Evolutionary conservation across 2,888 invertebrate species (phyloP), one percentile per base, ranked within the genome.

Genomic region (Chromoteleia sp.): DNA sequence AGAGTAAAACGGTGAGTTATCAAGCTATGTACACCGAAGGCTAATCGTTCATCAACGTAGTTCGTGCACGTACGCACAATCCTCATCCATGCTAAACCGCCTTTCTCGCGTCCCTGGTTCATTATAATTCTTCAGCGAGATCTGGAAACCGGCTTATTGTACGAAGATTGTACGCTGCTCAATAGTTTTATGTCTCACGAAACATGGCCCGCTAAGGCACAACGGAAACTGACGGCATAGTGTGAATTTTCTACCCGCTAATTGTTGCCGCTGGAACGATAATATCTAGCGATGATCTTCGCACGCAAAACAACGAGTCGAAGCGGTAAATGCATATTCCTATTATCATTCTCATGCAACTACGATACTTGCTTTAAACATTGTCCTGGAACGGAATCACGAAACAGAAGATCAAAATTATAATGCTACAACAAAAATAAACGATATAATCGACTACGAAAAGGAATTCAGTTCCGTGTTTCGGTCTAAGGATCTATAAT

Each of bases 181-280:
- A 65, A 81, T 67, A 76, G 67, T 76, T 81, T 76, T 81, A 76
- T 81, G 76, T 61, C 56, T 59, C 59, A 67, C 76, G 76, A 71
- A 71, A 43, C 68, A 59, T 45, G 67, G 45, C 48, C 48, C 36
- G 25, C 56, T 48, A 45, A 29, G 19, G 30, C 19, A 45, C 30
- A 48, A 45, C 70, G 63, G 59, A 74, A 68, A 63, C 63, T 7
- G 50, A 52, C 59, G 59, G 56, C 68, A 71, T 59, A 75, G 70
- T 65, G 71, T 71, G 67, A 76, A 81, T 81, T 74, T 74, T 70
- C 59, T 65, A 63, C 41, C 54, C 58, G 63, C 74, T 63, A 80
- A 75, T 80, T 75, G 58, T 71, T 81, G 41, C 45, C 21, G 56
- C 39, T 74, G 25, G 25, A 14, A n/a, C 30, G 76, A 76, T 76